These are phyloP conservation scores for Rhadinocentrus ornatus DNA, from an alignment of 2,797 vertebrate genomes.

Conservation along the genomic window DNA sequence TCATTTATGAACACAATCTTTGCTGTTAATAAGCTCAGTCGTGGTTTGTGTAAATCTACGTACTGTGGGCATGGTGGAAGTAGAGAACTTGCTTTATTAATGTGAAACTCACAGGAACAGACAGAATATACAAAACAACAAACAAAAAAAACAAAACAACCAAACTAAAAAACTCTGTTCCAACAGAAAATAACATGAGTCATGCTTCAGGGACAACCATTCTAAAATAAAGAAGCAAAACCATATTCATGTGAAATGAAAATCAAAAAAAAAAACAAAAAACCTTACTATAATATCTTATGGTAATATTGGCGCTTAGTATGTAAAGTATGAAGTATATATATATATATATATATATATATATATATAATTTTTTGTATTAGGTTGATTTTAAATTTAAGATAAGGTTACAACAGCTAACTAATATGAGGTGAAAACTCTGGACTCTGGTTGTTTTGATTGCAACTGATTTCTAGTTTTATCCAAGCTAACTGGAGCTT, in stretches of 20 bases:
- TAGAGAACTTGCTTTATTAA: neutral
- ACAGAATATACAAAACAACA: too few species aligned
- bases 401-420: neutral
- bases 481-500: neutral
- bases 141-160: neutral
- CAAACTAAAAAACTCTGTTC: neutral
- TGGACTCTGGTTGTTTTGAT: neutral
- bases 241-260: neutral
- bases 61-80: neutral
- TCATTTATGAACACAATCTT: constrained; percentile 20
- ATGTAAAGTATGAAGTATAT: too few species aligned
- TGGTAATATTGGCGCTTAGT: too few species aligned
- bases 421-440: neutral
- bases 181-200: neutral
- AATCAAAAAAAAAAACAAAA: neutral
- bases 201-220: neutral
- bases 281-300: too few species aligned
- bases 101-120: neutral
- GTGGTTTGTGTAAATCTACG: constrained; percentile 26
- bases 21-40: constrained; percentile 50
- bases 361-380: too few species aligned
- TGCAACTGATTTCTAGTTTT: neutral
- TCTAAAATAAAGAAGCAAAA: neutral
- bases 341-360: too few species aligned
- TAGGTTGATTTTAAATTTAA: neutral